A percentile compares a stretch with the other conserved stretches of the same genome.
Evolutionary conservation across 1,140 invertebrate genomes (phyloP).

Genomic region (Pogonus chalceus): DNA sequence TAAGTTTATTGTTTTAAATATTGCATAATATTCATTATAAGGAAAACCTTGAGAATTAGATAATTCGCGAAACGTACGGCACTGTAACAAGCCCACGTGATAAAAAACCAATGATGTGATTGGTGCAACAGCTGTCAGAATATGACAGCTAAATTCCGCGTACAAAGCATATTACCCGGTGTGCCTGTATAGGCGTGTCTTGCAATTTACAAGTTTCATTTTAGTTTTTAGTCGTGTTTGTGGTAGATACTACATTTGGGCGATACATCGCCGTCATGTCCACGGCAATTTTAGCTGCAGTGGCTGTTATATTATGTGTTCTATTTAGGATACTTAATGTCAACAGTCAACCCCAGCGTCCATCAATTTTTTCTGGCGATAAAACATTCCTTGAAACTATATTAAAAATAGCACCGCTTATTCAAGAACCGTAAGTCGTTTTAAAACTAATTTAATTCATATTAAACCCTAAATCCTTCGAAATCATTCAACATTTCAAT

Average conservation of each 20-base stretch:
- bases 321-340: slow-evolving; percentile 75
- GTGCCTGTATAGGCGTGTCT: slow-evolving; percentile 1
- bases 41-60: too few relatives aligned
- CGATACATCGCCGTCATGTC: slow-evolving; percentile 44
- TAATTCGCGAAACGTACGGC: too few relatives aligned
- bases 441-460: too few relatives aligned
- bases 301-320: slow-evolving; percentile 68
- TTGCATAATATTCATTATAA: too few relatives aligned
- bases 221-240: slow-evolving; percentile 7
- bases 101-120: neutral
- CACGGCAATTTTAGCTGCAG: slow-evolving; percentile 58
- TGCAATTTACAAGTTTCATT: neutral
- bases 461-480: too few relatives aligned
- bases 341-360: slow-evolving; percentile 63
- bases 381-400: slow-evolving; percentile 63
- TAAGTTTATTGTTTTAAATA: too few relatives aligned
- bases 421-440: slow-evolving; percentile 77
- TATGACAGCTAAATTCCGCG: neutral
- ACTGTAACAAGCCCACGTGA: too few relatives aligned
- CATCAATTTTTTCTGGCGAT: slow-evolving; percentile 61
- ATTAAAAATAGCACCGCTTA: slow-evolving; percentile 61
- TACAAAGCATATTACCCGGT: neutral
- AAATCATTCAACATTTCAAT: too few relatives aligned
- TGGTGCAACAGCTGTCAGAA: neutral
- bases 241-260: slow-evolving; percentile 11